Conservation (phyloP, 2,888 invertebrate genomes). For the Cantharis rustica region DNA sequence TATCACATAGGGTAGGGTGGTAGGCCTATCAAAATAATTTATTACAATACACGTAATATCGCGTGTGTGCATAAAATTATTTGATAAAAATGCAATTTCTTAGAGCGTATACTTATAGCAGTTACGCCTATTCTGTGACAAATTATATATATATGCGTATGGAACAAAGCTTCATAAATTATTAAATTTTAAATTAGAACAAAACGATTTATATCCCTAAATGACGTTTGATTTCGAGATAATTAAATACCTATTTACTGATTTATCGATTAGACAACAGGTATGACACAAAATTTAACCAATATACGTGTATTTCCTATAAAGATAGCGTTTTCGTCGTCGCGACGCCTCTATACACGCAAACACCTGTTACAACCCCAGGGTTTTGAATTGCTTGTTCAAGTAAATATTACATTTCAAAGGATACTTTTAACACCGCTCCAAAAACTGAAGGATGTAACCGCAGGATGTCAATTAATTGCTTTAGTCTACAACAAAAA, state of each 20-base stretch:
- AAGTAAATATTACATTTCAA: background rate
- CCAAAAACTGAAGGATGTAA: background rate
- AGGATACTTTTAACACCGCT: background rate
- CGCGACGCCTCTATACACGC: constrained; percentile 8
- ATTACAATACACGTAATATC: constrained; percentile 10
- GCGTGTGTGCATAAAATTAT: constrained; percentile 10
- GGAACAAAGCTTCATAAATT: background rate
- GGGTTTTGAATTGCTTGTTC: background rate
- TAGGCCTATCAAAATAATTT: background rate
- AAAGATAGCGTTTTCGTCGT: background rate
- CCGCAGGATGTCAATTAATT: background rate
- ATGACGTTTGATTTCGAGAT: background rate
- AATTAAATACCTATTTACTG: background rate
- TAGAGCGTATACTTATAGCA: background rate
- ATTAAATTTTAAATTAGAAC: background rate
- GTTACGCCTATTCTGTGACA: background rate
- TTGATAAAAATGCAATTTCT: constrained; percentile 5
- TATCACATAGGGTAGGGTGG: background rate
- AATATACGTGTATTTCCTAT: background rate
- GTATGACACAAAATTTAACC: background rate
- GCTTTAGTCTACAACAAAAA: background rate
- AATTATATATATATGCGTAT: background rate
- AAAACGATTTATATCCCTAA: background rate
- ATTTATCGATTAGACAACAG: constrained; percentile 3
- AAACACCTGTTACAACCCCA: constrained; percentile 13